Conservation (phyloP, 2,888 invertebrate species). For the Chalcosyrphus nemorum region DNA sequence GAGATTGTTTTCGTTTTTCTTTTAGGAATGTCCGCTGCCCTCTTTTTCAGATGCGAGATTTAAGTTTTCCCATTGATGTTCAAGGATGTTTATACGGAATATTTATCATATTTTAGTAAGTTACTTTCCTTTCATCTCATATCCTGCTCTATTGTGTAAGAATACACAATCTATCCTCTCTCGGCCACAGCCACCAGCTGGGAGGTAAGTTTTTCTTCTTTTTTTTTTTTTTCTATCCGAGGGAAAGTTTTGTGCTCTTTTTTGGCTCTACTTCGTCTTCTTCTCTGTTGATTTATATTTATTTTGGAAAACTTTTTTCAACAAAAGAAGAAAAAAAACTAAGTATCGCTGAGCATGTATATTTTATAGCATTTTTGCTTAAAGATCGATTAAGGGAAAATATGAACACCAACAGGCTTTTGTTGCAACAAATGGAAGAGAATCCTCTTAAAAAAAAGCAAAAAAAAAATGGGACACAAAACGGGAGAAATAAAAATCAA, state of each 20-base stretch:
- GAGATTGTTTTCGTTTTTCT: too few species aligned
- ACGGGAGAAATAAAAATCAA: constrained; percentile 31
- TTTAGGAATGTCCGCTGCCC: constrained; percentile 2
- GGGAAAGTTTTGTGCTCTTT: constrained; percentile 18
- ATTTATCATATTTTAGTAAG: constrained; percentile 52
- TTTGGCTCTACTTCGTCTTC: too few species aligned
- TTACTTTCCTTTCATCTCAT: constrained; percentile 12
- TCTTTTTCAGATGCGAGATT: constrained; percentile 40
- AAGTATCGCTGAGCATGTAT: neutral
- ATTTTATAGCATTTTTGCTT: constrained; percentile 17
- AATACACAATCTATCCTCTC: neutral
- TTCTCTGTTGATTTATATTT: constrained; percentile 3
- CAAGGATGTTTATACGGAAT: constrained; percentile 17
- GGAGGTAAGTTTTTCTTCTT: constrained; percentile 10
- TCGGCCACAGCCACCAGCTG: constrained; percentile 11
- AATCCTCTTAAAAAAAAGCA: neutral
- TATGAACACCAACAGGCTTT: neutral
- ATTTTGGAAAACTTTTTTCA: neutral
- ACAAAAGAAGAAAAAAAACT: neutral
- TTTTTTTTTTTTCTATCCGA: too few species aligned
- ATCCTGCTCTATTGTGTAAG: neutral
- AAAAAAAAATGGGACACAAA: constrained; percentile 4
- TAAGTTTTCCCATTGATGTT: constrained; percentile 51
- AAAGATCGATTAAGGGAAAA: constrained; percentile 38
- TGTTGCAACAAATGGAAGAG: constrained; percentile 20